Evolutionary conservation across 1,140 invertebrate species (phyloP), one percentile per base, ranked within the genome.

Genomic region (Octopus sinensis): DNA sequence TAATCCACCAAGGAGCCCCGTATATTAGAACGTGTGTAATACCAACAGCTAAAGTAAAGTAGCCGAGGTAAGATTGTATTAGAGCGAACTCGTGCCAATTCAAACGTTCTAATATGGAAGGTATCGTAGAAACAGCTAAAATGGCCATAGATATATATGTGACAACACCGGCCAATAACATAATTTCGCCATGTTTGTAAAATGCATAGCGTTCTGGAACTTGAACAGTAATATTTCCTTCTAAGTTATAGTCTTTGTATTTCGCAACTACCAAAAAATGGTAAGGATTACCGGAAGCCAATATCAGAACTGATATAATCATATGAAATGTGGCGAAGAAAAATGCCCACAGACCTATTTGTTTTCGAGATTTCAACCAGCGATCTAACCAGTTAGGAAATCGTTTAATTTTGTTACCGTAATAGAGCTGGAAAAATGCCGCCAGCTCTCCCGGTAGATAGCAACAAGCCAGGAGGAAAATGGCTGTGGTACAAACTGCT

Each of bases 1-100:
- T 56, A n/a, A 73, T 6, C 88, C 88, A 88, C 53, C 84, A 84
- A 6, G 85, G 87, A 4, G 84, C 81, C 12, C 87, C 87, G 86
- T 87, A 88, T 12, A 88, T 79, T 0, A 85, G 76, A 4, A 88
- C 86, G 79, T 90, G 89, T 71, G 82, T 73, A n/a, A 88, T 76
- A 5, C 85, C 84, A 9, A 89, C 54, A 12, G 85, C 79, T 54
- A 90, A 83, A 52, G 84, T 82, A 12, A 86, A 73, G 77, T 88
- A 86, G 53, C 89, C 88, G 17, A 89, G 81, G 52, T 85, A 84
- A 10, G 88, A 89, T 77, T 90, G 89, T 43, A 89, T 80, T 76
- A 87, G 87, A 30, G 84, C 78, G 88, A 88, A 90, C 73, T 89
- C 88, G 9, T 85, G 80, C 88, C 87, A 89, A 80, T 89, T 89